Percentiles rank a stretch among this genome's conserved stretches.
These are phyloP conservation scores for Nasonia giraulti DNA, from an alignment of 1,140 invertebrate species.

Conservation along the genomic window DNA sequence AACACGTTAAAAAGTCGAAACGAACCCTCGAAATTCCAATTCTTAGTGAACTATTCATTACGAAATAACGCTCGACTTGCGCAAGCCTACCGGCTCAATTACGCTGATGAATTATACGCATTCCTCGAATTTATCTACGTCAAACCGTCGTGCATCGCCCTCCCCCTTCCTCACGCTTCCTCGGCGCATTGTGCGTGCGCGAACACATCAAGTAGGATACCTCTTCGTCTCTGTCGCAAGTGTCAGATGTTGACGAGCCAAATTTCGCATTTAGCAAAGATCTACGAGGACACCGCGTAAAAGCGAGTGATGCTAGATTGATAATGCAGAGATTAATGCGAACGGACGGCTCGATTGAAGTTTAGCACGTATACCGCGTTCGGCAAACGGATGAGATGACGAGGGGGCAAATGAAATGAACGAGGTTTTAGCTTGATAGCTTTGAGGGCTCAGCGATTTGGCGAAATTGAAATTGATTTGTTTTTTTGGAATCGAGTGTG, in stretches of 20 bases:
- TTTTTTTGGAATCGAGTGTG: not conserved
- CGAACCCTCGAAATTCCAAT: constrained; percentile 51
- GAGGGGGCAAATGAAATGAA: not conserved
- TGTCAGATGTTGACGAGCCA: not conserved
- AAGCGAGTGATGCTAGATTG: not conserved
- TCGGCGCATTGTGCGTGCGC: not conserved
- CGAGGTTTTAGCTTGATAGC: not conserved
- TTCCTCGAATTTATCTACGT: constrained; percentile 60
- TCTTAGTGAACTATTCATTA: constrained; percentile 59
- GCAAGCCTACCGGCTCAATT: constrained; percentile 54
- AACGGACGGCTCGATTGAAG: not conserved
- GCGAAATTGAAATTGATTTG: not conserved
- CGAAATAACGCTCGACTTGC: constrained; percentile 46
- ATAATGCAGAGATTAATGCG: not conserved
- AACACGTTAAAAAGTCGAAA: not conserved
- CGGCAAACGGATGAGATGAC: not conserved
- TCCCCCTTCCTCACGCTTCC: not conserved
- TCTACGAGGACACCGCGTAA: not conserved
- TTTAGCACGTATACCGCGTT: not conserved
- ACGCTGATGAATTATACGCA: constrained; percentile 59
- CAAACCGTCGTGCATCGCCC: constrained; percentile 3
- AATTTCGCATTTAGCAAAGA: not conserved
- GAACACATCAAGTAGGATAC: constrained; percentile 1
- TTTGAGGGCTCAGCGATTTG: not conserved
- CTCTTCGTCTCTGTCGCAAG: not conserved